Percentiles rank a stretch among this genome's conserved stretches.
These are phyloP conservation scores for Euwallacea similis DNA, from an alignment of 1,140 invertebrate genomes.

Conservation along the genomic window DNA sequence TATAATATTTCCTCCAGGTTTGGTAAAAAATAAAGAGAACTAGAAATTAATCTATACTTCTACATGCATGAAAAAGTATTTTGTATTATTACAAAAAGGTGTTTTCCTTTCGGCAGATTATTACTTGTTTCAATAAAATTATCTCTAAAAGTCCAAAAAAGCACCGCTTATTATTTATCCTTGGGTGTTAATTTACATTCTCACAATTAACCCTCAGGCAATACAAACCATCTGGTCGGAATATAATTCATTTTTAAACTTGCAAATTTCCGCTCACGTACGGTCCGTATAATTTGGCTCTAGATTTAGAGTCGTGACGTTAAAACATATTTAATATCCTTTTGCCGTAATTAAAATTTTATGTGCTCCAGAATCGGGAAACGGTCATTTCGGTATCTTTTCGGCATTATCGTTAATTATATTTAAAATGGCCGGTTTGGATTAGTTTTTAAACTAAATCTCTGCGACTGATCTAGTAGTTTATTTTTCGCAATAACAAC, in stretches of 20 bases:
- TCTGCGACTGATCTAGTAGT: background rate
- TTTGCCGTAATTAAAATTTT: conserved; percentile 23
- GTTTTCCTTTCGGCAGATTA: no score
- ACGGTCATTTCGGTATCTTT: conserved; percentile 16
- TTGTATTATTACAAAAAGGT: no score
- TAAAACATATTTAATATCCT: conserved; percentile 25
- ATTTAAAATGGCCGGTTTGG: background rate
- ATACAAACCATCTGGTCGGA: conserved; percentile 16
- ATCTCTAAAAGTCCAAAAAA: background rate
- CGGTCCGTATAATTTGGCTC: conserved; percentile 15
- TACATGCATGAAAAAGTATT: no score
- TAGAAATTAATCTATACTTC: no score
- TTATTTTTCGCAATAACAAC: no score
- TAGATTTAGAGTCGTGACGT: conserved; percentile 19
- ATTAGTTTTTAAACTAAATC: background rate
- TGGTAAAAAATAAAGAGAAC: no score
- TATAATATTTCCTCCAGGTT: no score
- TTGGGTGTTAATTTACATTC: conserved; percentile 22
- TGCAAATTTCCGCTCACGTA: conserved; percentile 26
- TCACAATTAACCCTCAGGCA: conserved; percentile 16
- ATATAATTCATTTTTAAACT: conserved; percentile 26
- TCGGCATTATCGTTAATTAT: conserved; percentile 14
- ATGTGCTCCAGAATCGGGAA: conserved; percentile 14
- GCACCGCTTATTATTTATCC: conserved; percentile 7
- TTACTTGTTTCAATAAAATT: background rate